Percentiles rank a stretch among this genome's conserved stretches.
Evolutionary conservation across 2,888 invertebrate species (phyloP).

Genomic region (Troides helena): DNA sequence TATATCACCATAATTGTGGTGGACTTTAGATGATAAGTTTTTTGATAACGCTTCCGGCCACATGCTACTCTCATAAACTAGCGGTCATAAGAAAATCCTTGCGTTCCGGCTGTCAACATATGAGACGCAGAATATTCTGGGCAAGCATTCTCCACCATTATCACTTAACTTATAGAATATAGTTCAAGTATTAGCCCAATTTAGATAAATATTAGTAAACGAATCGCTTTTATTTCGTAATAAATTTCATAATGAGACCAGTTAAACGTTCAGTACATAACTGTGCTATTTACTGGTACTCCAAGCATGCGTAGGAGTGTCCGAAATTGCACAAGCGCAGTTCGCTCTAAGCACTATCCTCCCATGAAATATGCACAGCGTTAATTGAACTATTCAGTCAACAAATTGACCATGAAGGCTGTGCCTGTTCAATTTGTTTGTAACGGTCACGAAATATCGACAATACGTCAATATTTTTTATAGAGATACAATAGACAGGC

Average conservation of each 20-base stretch:
- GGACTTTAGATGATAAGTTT: too few species aligned
- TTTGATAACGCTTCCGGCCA: too few species aligned
- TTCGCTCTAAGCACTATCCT: constrained; percentile 45
- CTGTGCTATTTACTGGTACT: constrained; percentile 43
- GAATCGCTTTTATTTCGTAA: constrained; percentile 1
- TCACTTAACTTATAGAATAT: too few species aligned
- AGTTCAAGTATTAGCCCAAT: not conserved
- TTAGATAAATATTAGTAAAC: not conserved
- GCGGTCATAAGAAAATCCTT: too few species aligned
- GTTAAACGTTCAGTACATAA: constrained; percentile 40
- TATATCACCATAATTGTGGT: too few species aligned
- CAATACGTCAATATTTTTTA: constrained; percentile 12
- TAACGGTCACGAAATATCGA: constrained; percentile 30
- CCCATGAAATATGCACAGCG: constrained; percentile 50
- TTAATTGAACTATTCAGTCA: constrained; percentile 60
- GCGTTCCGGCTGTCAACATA: too few species aligned
- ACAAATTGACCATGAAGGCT: constrained; percentile 68
- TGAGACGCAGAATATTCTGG: too few species aligned
- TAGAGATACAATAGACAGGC: constrained; percentile 1
- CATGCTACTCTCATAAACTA: too few species aligned
- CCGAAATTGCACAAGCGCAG: constrained; percentile 37
- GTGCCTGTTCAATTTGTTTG: constrained; percentile 42
- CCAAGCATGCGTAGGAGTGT: constrained; percentile 39
- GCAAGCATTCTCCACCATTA: too few species aligned
- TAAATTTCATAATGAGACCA: constrained; percentile 1